phyloP scores from a whole-genome alignment of 2,113 vertebrate species.

The Siniperca chuatsi region DNA sequence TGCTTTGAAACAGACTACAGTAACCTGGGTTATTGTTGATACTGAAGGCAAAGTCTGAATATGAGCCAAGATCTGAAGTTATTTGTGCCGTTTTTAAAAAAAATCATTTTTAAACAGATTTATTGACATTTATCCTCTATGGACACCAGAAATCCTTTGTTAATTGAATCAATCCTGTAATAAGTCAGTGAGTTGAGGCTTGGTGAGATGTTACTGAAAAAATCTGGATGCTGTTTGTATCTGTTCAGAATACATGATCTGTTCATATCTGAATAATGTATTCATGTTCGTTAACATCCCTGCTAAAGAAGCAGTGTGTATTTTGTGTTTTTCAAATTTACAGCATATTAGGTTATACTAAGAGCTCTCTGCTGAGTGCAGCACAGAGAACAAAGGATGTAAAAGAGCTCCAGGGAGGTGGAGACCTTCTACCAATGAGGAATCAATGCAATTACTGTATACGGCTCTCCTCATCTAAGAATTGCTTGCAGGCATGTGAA shows the following conservation, averaged over 20 bases:
- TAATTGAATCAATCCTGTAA: too few relatives aligned
- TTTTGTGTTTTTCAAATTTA: background rate
- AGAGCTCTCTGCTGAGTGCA: background rate
- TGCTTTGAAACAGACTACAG: background rate
- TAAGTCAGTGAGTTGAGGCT: background rate
- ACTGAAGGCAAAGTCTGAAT: background rate
- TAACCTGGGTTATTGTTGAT: background rate
- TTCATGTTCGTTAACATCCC: background rate
- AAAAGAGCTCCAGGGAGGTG: conserved; percentile 32
- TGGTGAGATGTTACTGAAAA: background rate
- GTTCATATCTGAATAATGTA: background rate
- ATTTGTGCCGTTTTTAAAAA: background rate
- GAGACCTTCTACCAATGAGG: conserved; percentile 41
- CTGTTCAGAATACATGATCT: background rate
- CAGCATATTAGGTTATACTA: background rate
- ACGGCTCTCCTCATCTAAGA: conserved; percentile 16
- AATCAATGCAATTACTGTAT: conserved; percentile 35
- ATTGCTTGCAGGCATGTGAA: conserved; percentile 7
- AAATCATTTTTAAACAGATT: background rate
- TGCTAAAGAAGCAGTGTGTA: background rate
- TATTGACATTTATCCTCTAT: background rate
- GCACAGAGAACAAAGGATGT: background rate
- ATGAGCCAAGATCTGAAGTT: background rate
- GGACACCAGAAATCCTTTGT: background rate
- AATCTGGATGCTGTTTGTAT: background rate